Conservation (phyloP, 1,140 invertebrate genomes). For the Sinella curviseta region DNA sequence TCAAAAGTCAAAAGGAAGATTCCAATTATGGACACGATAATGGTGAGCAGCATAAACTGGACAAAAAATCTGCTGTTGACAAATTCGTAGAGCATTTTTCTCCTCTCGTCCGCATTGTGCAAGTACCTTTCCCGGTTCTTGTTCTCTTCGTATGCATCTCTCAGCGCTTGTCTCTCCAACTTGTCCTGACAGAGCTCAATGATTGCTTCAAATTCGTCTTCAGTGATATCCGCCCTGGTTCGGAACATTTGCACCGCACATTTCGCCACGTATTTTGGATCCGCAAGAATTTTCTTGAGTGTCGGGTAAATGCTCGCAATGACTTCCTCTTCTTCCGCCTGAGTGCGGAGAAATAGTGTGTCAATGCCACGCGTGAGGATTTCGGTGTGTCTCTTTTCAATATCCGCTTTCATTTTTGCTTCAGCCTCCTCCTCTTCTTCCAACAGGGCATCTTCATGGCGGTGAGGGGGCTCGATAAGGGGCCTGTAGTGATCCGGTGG, state of each 20-base stretch:
- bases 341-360: background rate
- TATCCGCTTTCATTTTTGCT: background rate
- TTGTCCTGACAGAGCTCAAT: conserved; percentile 40
- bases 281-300: conserved; percentile 5
- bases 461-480: no score
- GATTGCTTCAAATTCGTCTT: conserved; percentile 44
- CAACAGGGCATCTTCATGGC: background rate
- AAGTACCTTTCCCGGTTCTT: conserved; percentile 42
- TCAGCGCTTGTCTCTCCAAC: conserved; percentile 34
- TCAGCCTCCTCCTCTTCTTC: background rate
- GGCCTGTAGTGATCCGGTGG: background rate
- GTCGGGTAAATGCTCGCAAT: background rate
- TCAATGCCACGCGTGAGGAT: background rate
- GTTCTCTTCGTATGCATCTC: conserved; percentile 35
- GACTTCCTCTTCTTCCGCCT: conserved; percentile 23
- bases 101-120: conserved; percentile 34
- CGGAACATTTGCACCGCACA: conserved; percentile 7
- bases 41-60: conserved; percentile 47
- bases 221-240: conserved; percentile 15
- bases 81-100: conserved; percentile 48
- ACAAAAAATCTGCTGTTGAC: conserved; percentile 45
- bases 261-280: background rate
- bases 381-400: background rate
- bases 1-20: conserved; percentile 49
- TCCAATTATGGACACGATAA: conserved; percentile 45